phyloP scores from a whole-genome alignment of 2,113 vertebrate genomes.

The Engraulis encrasicolus region DNA sequence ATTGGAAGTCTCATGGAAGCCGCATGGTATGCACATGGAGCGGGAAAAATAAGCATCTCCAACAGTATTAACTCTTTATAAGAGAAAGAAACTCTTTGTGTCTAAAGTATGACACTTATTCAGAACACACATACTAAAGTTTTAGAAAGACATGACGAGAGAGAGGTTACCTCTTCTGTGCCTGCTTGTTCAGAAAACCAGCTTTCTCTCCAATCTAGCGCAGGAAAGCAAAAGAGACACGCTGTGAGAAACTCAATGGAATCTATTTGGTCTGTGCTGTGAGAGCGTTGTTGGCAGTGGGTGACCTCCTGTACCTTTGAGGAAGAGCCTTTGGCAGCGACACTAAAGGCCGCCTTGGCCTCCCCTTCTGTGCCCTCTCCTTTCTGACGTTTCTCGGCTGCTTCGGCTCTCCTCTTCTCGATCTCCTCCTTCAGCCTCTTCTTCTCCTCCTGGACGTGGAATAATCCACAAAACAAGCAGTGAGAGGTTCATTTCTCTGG shows the following conservation, averaged over 20 bases:
- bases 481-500: background rate
- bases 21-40: too few species aligned
- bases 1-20: too few species aligned
- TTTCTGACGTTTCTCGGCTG: slow-evolving; percentile 94
- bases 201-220: slow-evolving; percentile 92
- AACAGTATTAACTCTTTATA: too few species aligned
- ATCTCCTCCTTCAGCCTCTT: slow-evolving; percentile 94
- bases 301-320: slow-evolving; percentile 85
- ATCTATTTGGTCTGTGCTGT: background rate
- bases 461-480: background rate
- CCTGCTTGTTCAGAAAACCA: slow-evolving; percentile 92
- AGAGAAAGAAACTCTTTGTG: background rate
- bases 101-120: background rate
- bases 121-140: background rate
- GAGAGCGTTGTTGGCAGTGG: background rate
- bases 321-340: slow-evolving; percentile 89
- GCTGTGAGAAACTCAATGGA: background rate
- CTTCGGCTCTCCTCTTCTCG: slow-evolving; percentile 91
- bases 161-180: slow-evolving; percentile 87
- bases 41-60: too few species aligned
- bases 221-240: slow-evolving; percentile 23
- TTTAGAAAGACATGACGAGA: background rate
- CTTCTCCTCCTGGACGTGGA: slow-evolving; percentile 85
- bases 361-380: slow-evolving; percentile 79
- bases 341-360: slow-evolving; percentile 82